Evolutionary conservation across 1,140 invertebrate genomes (phyloP), one percentile per base, ranked within the genome.

Genomic region (Diorhabda carinulata): DNA sequence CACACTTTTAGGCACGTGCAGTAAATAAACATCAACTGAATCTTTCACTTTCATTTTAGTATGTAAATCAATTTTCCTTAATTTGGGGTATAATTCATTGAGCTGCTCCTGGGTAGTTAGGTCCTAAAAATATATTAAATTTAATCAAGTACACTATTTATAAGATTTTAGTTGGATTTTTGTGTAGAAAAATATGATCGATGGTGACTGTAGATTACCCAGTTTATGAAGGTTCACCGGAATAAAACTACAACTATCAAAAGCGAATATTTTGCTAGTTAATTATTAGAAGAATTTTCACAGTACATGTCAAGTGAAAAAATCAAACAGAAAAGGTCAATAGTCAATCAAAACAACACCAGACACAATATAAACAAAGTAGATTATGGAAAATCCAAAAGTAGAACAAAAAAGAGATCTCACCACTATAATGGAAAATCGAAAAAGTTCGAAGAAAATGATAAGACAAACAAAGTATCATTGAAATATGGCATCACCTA

Each of bases 1-100:
- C 4, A 74, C 69, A 41, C 40, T 67, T 67, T 68, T 73, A 9
- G 73, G 73, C 4, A 73, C 45, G 61, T 68, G 47, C 5, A 74
- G 10, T 40, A 73, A 25, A 47, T 68, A 63, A 56, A 65, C 41
- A 7, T 65, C 64, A 65, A 42, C 25, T 6, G 40, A 45, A 5
- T 57, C 52, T n/a, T 6, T 10, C 5, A 65, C 40, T 4, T 65
- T 57, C 42, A 65, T 9, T 9, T 65, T 25, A 4, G 64, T 57
- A 25, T 42, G 25, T 41, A 65, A 40, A 41, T 56, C 47, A 42
- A 56, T 45, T 7, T 3, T n/a, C 41, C 42, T 65, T 40, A 65
- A 7, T 41, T 44, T 10, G 9, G 64, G 64, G 4, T 65, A 65
- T 9, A 57, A 4, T 40, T 56, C 7, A 40, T 65, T 65, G 6